Evolutionary conservation across 1,140 invertebrate species (phyloP).

Genomic region (Metaphire vulgaris): DNA sequence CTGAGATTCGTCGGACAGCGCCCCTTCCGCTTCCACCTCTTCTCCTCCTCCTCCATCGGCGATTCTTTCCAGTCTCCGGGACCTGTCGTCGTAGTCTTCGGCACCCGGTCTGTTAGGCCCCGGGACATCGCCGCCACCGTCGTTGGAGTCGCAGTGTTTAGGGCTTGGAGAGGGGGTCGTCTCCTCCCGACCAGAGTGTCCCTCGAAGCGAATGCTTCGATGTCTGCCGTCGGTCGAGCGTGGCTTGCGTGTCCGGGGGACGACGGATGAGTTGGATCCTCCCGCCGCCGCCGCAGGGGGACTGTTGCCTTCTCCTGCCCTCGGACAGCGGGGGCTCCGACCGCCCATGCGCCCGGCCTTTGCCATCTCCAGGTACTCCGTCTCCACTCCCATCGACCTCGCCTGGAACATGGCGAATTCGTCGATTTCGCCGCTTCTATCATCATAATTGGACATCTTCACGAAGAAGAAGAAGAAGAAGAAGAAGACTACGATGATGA

Average conservation of each 20-base stretch:
- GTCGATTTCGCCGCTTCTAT: slow-evolving; percentile 1
- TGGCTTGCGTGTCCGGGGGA: background rate
- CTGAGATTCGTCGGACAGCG: background rate
- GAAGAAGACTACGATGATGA: too few relatives aligned
- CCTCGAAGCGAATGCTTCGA: background rate
- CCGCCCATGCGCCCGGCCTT: background rate
- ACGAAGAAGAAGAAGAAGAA: too few relatives aligned
- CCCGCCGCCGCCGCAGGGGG: too few relatives aligned
- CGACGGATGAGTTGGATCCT: too few relatives aligned
- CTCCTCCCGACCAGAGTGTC: background rate
- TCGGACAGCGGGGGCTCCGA: background rate
- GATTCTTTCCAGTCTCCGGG: too few relatives aligned
- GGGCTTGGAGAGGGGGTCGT: background rate
- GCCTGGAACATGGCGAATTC: slow-evolving; percentile 22
- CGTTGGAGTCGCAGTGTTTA: background rate
- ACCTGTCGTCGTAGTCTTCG: background rate
- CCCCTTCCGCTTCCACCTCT: background rate
- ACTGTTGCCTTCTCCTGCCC: background rate
- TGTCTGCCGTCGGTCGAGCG: background rate
- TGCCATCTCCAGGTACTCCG: slow-evolving; percentile 21
- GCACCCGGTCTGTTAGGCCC: background rate
- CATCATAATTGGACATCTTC: too few relatives aligned
- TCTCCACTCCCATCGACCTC: slow-evolving; percentile 7
- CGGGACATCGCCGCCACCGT: too few relatives aligned
- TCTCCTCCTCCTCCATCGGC: background rate